A percentile compares a stretch with the other conserved stretches of the same genome.
These are phyloP conservation scores for Pollimyrus isidori DNA, from an alignment of 2,113 vertebrate genomes.

Conservation along the genomic window DNA sequence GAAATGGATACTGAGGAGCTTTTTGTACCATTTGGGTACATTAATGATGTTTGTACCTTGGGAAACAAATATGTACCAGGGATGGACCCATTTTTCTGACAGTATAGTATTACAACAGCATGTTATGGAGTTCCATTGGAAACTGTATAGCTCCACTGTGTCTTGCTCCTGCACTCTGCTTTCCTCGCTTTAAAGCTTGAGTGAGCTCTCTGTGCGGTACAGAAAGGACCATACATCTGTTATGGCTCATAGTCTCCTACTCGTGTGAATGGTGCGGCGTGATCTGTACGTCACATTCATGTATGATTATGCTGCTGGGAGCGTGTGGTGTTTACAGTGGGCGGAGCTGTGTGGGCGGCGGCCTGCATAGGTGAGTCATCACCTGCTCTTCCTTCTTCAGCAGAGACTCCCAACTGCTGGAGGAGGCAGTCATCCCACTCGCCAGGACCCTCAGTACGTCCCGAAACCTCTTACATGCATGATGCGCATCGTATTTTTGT, in stretches of 20 bases:
- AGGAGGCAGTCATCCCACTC: constrained; percentile 82
- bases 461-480: not conserved
- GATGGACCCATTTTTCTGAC: not conserved
- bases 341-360: not conserved
- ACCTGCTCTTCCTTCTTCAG: constrained; percentile 48
- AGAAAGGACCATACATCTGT: not conserved
- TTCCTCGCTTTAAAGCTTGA: not conserved
- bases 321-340: no score
- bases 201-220: not conserved
- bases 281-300: not conserved
- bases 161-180: not conserved
- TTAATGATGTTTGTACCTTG: not conserved
- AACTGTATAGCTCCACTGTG: no score
- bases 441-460: constrained; percentile 84
- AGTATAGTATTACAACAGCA: not conserved
- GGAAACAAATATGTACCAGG: not conserved
- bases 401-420: constrained; percentile 81
- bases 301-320: not conserved
- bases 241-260: not conserved
- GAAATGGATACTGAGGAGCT: not conserved
- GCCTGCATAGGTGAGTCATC: not conserved
- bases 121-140: not conserved
- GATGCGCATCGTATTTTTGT: not conserved
- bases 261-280: not conserved
- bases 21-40: not conserved